Evolutionary conservation across 2,113 vertebrate species (phyloP), one percentile per base, ranked within the genome.

Genomic region (Antennarius striatus): DNA sequence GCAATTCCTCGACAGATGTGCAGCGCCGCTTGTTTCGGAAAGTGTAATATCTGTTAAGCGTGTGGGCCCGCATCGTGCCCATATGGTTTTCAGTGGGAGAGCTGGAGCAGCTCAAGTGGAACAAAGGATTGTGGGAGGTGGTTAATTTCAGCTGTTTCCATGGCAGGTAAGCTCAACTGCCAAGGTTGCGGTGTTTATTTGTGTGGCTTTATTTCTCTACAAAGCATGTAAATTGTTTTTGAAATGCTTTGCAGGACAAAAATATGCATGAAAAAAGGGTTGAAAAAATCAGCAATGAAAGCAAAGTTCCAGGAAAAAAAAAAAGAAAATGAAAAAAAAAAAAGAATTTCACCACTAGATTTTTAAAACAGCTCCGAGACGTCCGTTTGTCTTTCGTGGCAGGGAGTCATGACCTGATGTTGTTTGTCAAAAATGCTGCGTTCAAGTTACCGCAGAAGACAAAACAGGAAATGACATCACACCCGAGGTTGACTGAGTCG

Each of bases 1-100:
- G 73, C 72, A 83, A 65, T 75, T 82, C 28, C 64, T 46, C 51
- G 70, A 79, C 81, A 86, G 84, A 79, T 81, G 79, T 80, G 81
- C 53, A 29, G 54, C 11, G 5, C 56, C 73, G 77, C 74, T 51
- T 62, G 55, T 73, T 61, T 76, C 11, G 14, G 52, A 79, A 68
- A 75, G 60, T 60, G 59, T 66, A 81, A 80, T 79, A 68, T 82
- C 63, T 75, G 73, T 84, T 76, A 47, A 47, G 69, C 73, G 75
- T 56, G 53, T 11, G 16, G 63, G 71, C 71, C 71, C 64, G 62
- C 46, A 58, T 75, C 56, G 4, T 63, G 51, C 67, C 55, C 75
- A 75, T 73, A 75, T 85, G 75, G 72, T 77, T 72, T 77, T 75
- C 55, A 43, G 55, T 49, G 56, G 59, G 60, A 77, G 60, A 81